phyloP scores from a whole-genome alignment of 2,113 vertebrate species.

The Pteropus alecto region DNA sequence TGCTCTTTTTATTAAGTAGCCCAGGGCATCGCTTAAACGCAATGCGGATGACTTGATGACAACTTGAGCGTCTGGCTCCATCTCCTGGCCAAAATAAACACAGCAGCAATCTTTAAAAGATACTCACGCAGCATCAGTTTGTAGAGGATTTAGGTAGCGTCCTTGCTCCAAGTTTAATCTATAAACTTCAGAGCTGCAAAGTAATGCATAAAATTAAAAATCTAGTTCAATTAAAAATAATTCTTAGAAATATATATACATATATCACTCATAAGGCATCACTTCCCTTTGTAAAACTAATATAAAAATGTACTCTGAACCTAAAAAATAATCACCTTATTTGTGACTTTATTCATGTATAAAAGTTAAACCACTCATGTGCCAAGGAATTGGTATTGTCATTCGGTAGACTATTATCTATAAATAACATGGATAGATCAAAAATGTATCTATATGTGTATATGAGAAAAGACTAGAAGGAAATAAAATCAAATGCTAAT shows the following conservation, averaged over 20 bases:
- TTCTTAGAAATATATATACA: background rate
- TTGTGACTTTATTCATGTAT: background rate
- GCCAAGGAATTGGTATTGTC: background rate
- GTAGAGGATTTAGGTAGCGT: conserved; percentile 94
- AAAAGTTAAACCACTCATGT: background rate
- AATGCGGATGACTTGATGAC: background rate
- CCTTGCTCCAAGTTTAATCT: conserved; percentile 97
- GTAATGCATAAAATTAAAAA: conserved; percentile 26
- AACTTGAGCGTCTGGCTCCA: conserved; percentile 73
- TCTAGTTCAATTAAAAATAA: background rate
- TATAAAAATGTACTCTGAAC: background rate
- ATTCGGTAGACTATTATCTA: background rate
- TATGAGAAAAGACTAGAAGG: background rate
- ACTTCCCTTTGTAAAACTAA: background rate
- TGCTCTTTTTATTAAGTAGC: background rate
- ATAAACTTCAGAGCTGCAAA: conserved; percentile 92
- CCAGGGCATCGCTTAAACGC: background rate
- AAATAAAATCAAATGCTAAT: background rate
- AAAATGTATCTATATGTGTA: background rate
- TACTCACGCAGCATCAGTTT: conserved; percentile 94
- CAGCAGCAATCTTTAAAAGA: background rate
- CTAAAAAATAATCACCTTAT: background rate
- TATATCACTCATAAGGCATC: background rate
- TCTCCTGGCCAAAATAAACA: conserved; percentile 72
- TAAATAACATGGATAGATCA: background rate